Evolutionary conservation across 1,140 invertebrate species (phyloP).

Genomic region (Nasonia longicornis): DNA sequence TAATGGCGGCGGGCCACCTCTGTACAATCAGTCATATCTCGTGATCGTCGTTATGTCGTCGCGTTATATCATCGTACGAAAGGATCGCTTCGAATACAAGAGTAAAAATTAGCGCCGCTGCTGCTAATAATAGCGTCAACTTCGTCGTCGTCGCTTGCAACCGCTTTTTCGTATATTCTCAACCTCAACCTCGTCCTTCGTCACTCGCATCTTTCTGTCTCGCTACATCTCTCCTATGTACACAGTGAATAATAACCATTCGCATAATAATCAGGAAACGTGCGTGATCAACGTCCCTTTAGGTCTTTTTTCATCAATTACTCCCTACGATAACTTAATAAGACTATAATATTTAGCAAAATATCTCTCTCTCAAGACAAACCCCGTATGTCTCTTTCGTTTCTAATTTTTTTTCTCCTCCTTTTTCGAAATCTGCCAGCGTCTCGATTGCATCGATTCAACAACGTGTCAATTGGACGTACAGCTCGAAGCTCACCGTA

Average conservation of each 20-base stretch:
- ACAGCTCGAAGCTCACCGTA: slow-evolving; percentile 24
- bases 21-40: neutral
- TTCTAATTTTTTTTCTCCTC: neutral
- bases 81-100: slow-evolving; percentile 30
- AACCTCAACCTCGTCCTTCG: no score
- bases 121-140: slow-evolving; percentile 8
- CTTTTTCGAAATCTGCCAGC: neutral
- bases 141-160: slow-evolving; percentile 35
- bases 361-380: slow-evolving; percentile 44
- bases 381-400: slow-evolving; percentile 31
- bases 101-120: slow-evolving; percentile 35
- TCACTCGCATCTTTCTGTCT: neutral
- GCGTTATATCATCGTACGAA: slow-evolving; percentile 18
- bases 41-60: neutral
- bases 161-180: slow-evolving; percentile 1
- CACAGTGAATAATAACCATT: neutral
- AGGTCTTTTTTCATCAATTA: slow-evolving; percentile 18
- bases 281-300: neutral
- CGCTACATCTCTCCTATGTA: neutral
- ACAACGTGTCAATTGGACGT: slow-evolving; percentile 21
- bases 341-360: slow-evolving; percentile 37
- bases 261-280: slow-evolving; percentile 13
- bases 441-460: neutral
- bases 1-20: neutral
- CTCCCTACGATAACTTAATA: slow-evolving; percentile 30